Conservation (phyloP, 2,797 vertebrate genomes). For the Leucoraja ocellata region DNA sequence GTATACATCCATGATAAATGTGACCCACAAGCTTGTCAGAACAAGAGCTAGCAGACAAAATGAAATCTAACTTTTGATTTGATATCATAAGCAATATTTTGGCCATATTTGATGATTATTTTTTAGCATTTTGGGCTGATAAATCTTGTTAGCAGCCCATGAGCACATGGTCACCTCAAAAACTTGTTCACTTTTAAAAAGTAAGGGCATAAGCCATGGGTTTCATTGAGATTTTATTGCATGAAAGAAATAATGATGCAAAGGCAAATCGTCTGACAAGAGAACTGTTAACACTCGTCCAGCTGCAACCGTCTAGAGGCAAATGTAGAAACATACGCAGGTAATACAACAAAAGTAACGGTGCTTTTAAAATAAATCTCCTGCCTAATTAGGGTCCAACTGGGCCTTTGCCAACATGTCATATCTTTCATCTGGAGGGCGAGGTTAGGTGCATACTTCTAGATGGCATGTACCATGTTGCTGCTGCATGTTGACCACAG, state of each 20-base stretch:
- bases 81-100: not conserved
- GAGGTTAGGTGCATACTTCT: slow-evolving; percentile 14
- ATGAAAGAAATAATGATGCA: not conserved
- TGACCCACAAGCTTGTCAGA: not conserved
- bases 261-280: not conserved
- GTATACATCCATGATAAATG: not conserved
- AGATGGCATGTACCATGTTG: not conserved
- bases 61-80: not conserved
- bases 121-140: not conserved
- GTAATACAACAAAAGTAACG: slow-evolving; percentile 8
- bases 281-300: not conserved
- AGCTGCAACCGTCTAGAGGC: not conserved
- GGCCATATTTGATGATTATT: not conserved
- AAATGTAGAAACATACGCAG: not conserved
- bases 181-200: not conserved
- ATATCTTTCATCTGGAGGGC: not conserved
- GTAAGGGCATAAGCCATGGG: not conserved
- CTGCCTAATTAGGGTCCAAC: not conserved
- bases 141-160: no score
- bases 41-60: not conserved
- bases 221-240: not conserved
- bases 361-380: not conserved
- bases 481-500: slow-evolving; percentile 10
- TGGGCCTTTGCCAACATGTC: slow-evolving; percentile 12
- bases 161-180: not conserved